These are phyloP conservation scores for Ranitomeya variabilis DNA, from an alignment of 2,113 vertebrate species.

Conservation along the genomic window DNA sequence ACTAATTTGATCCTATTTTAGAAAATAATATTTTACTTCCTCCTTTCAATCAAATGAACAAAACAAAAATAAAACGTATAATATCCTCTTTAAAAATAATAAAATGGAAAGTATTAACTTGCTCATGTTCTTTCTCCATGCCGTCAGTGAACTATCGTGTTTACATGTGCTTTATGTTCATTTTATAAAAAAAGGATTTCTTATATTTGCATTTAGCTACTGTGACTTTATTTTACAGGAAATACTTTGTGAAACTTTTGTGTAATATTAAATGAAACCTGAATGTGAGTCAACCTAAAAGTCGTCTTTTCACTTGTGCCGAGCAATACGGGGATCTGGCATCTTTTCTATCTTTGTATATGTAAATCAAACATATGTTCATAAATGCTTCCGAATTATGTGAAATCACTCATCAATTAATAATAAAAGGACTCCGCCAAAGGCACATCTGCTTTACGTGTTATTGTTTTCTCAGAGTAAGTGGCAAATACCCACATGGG, in stretches of 20 bases:
- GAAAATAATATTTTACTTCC: too few relatives aligned
- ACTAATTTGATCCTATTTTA: too few relatives aligned
- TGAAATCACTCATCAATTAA: slow-evolving; percentile 35
- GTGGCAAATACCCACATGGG: slow-evolving; percentile 33
- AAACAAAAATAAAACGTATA: background rate
- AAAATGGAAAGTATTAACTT: background rate
- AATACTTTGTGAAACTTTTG: slow-evolving; percentile 7
- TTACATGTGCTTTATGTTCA: background rate
- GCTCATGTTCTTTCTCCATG: background rate
- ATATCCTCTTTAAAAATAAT: background rate
- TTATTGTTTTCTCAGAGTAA: slow-evolving; percentile 17
- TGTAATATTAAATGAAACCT: background rate
- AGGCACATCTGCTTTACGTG: slow-evolving; percentile 5
- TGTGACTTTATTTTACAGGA: background rate
- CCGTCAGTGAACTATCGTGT: background rate
- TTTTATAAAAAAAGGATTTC: background rate
- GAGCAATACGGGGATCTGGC: slow-evolving; percentile 12
- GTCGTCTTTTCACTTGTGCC: background rate
- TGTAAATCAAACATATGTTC: slow-evolving; percentile 41
- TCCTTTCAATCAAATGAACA: background rate
- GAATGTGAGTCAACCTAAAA: slow-evolving; percentile 3
- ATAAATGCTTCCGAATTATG: slow-evolving; percentile 12
- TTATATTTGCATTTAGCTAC: background rate
- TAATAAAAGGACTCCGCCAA: slow-evolving; percentile 48
- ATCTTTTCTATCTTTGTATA: slow-evolving; percentile 32